These are phyloP conservation scores for Chelonoidis abingdonii DNA, from an alignment of 2,113 vertebrate genomes.

Conservation along the genomic window DNA sequence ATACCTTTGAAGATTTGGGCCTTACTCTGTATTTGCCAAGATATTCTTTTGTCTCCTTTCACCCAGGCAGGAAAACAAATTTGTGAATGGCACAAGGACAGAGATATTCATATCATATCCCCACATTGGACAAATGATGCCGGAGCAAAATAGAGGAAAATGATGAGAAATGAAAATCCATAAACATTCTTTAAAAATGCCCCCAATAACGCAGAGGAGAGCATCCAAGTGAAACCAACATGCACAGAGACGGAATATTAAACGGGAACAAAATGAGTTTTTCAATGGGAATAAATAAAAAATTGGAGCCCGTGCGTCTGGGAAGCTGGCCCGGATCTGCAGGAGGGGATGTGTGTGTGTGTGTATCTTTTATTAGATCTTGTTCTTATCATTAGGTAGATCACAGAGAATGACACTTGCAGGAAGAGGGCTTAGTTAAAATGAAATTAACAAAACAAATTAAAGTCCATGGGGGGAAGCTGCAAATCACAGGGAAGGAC, in stretches of 20 bases:
- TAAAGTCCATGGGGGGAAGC: not conserved
- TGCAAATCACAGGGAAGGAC: not conserved
- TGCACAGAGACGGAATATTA: not conserved
- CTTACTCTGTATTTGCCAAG: not conserved
- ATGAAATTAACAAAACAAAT: not conserved
- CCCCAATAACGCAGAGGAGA: not conserved
- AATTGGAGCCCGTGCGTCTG: fast-evolving
- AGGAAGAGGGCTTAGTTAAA: not conserved
- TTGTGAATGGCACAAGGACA: not conserved
- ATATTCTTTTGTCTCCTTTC: not conserved
- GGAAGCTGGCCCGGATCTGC: not conserved
- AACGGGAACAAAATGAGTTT: not conserved
- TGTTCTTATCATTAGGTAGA: not conserved
- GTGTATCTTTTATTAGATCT: not conserved
- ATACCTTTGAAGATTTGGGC: not conserved
- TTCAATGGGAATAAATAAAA: not conserved
- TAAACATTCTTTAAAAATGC: not conserved
- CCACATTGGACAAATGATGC: not conserved
- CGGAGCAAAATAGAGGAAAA: not conserved
- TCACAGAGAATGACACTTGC: too few relatives aligned
- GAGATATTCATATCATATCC: not conserved
- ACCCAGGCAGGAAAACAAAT: not conserved
- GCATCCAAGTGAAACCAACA: not conserved
- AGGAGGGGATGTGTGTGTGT: not conserved
- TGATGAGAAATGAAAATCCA: fast-evolving